Conservation (phyloP, 2,113 vertebrate genomes). For the Erpornis zantholeuca region DNA sequence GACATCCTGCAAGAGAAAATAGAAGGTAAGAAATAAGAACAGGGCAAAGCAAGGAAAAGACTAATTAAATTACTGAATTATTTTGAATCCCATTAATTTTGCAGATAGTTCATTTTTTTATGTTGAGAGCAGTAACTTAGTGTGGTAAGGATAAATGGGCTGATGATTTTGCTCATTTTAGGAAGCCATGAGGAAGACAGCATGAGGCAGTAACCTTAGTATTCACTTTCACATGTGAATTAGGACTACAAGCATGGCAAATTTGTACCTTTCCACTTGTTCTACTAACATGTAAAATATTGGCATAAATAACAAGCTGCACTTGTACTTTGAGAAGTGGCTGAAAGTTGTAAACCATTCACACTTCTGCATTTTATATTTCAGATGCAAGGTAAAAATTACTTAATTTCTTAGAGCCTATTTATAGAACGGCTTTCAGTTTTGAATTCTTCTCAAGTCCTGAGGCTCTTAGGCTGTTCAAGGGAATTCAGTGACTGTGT, state of each 20-base stretch:
- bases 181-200: background rate
- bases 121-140: background rate
- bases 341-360: background rate
- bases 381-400: background rate
- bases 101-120: background rate
- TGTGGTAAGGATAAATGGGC: background rate
- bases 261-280: background rate
- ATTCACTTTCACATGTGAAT: background rate
- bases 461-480: background rate
- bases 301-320: background rate
- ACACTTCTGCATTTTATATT: background rate
- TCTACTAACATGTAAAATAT: background rate
- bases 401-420: background rate
- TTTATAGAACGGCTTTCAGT: background rate
- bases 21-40: conserved; percentile 75
- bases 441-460: background rate
- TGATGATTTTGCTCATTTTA: background rate
- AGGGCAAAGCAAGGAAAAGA: background rate
- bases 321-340: background rate
- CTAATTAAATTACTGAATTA: background rate
- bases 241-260: background rate
- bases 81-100: background rate
- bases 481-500: background rate
- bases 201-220: background rate
- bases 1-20: conserved; percentile 82